These are phyloP conservation scores for Lepidurus couesii DNA, from an alignment of 1,140 invertebrate species.

Conservation along the genomic window DNA sequence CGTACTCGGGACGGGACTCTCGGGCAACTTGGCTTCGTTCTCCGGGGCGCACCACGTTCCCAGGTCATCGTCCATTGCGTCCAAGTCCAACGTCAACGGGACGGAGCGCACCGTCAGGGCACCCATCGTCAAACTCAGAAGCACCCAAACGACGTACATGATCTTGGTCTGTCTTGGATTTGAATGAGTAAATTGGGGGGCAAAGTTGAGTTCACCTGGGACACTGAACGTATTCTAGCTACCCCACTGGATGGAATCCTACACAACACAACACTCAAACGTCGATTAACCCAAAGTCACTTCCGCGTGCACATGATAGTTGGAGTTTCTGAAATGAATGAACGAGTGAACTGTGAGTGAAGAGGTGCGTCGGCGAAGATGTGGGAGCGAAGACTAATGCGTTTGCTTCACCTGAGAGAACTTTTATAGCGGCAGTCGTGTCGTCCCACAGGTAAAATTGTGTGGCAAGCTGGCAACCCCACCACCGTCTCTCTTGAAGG, in stretches of 20 bases:
- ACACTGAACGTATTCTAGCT: too few relatives aligned
- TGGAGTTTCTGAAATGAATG: neutral
- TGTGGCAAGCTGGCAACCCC: neutral
- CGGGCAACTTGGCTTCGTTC: neutral
- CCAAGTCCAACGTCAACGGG: conserved; percentile 9
- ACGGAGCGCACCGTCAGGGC: neutral
- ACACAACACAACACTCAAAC: too few relatives aligned
- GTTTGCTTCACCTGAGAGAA: neutral
- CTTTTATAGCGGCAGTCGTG: neutral
- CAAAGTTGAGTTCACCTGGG: too few relatives aligned
- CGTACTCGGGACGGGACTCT: neutral
- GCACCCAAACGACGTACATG: neutral
- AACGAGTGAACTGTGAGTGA: too few relatives aligned
- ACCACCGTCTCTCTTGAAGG: neutral
- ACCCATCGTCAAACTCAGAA: neutral
- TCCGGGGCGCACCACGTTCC: conserved; percentile 31
- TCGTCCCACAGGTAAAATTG: neutral
- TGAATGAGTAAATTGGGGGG: too few relatives aligned
- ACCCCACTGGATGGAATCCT: too few relatives aligned
- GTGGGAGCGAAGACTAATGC: neutral
- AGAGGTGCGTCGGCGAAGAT: neutral
- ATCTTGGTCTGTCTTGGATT: neutral
- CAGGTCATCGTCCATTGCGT: conserved; percentile 28
- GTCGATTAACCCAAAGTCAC: too few relatives aligned
- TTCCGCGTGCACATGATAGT: neutral